Evolutionary conservation across 2,797 vertebrate species (phyloP).

Genomic region (Falco naumanni): DNA sequence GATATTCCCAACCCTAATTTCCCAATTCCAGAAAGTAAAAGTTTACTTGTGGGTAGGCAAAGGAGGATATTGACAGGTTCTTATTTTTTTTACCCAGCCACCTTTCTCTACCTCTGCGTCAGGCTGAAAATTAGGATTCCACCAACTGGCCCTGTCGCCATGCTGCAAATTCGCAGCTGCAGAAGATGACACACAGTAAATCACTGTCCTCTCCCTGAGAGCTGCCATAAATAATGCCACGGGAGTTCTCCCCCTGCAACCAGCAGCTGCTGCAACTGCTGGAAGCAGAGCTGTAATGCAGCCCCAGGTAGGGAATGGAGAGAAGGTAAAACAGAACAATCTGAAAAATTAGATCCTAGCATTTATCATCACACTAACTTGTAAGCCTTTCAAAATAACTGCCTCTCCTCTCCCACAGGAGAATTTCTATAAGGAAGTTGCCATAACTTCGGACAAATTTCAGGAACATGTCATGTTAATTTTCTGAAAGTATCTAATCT

Average conservation of each 20-base stretch:
- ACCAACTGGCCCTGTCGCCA: not conserved
- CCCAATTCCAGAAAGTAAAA: not conserved
- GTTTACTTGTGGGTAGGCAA: not conserved
- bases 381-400: conserved; percentile 56
- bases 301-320: conserved; percentile 18
- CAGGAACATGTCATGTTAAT: not conserved
- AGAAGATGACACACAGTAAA: conserved; percentile 45
- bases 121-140: conserved; percentile 49
- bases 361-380: conserved; percentile 23
- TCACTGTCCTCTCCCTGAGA: conserved; percentile 65
- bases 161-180: conserved; percentile 61
- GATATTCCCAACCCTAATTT: not conserved
- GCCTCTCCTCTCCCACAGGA: conserved; percentile 3
- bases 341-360: conserved; percentile 38
- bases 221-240: conserved; percentile 74
- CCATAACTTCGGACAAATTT: conserved; percentile 7
- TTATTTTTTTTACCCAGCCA: conserved; percentile 33
- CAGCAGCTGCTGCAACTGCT: conserved; percentile 58
- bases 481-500: not conserved
- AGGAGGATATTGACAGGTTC: not conserved
- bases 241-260: conserved; percentile 42
- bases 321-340: conserved; percentile 39
- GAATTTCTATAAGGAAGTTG: conserved; percentile 34
- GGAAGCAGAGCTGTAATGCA: conserved; percentile 22
- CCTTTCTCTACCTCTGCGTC: conserved; percentile 33